Evolutionary conservation across 53 echinoderm and acorn worm genomes (phyloP), one percentile per base, ranked within the genome.

Genomic region (Paelopatides confundens): DNA sequence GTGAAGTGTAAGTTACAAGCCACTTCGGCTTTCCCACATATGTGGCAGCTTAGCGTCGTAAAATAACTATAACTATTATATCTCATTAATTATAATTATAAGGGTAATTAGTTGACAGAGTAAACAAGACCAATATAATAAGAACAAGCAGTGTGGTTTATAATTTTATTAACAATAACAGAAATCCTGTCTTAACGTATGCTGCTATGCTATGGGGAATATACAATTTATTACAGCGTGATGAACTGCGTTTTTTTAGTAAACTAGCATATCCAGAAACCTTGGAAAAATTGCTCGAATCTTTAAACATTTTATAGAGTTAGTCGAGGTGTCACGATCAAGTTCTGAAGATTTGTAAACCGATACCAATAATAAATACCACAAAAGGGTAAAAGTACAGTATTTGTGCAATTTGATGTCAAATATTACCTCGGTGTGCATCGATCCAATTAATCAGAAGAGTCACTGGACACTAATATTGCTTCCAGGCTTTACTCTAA

Each of bases 391-490:
- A n/a, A 58, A 58, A 58, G 6, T 23, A 23, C 58, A 58, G 58
- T 58, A 58, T 23, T 58, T 23, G 17, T 58, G 43, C 58, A 58
- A 58, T 58, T 58, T 58, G 58, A n/a, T 6, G 17, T n/a, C 24
- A 17, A 58, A 23, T 58, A 23, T 58, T 58, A 58, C 58, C 58
- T 21, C 58, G 21, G 21, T 58, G n/a, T 1, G 58, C 21, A 58
- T 58, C 58, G 58, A 58, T 58, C 58, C 58, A 58, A 58, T 58
- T 58, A 58, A 58, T 58, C n/a, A 58, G 58, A 58, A 58, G 24
- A 58, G 58, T 58, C 58, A 23, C 58, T 58, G 58, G 58, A 58
- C 58, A 58, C 58, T 58, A 58, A 58, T 58, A 58, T 6, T n/a
- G 58, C 58, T 58, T 58, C 58, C 58, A 21, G 24, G 58, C 21